phyloP scores from a whole-genome alignment of 2,888 invertebrate species.

The Eupelmus urozonus region DNA sequence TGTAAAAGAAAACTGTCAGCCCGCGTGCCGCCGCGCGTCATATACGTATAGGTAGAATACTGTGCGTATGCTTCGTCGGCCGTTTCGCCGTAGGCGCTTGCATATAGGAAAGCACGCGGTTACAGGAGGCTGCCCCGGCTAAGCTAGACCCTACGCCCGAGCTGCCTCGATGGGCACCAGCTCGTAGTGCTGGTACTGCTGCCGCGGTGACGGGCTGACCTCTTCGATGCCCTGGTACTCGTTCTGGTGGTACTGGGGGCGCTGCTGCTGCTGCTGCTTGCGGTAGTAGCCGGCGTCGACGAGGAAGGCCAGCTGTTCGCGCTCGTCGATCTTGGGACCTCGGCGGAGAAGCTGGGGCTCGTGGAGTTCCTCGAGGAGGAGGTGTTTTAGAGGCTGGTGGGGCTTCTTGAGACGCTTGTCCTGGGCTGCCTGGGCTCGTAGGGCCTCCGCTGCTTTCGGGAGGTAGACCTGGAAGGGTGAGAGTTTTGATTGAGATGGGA shows the following conservation, averaged over 20 bases:
- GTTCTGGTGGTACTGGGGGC: slow-evolving; percentile 22
- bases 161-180: slow-evolving; percentile 72
- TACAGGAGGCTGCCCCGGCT: too few relatives aligned
- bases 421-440: slow-evolving; percentile 39
- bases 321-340: slow-evolving; percentile 15
- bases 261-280: slow-evolving; percentile 62
- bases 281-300: slow-evolving; percentile 73
- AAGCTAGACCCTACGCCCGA: too few relatives aligned
- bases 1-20: too few relatives aligned
- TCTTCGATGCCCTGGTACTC: slow-evolving; percentile 72
- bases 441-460: slow-evolving; percentile 56
- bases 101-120: too few relatives aligned
- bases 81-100: too few relatives aligned
- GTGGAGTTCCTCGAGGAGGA: slow-evolving; percentile 50
- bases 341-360: slow-evolving; percentile 52
- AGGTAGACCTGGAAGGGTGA: slow-evolving; percentile 46
- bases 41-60: too few relatives aligned
- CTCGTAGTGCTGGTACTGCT: slow-evolving; percentile 68
- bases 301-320: slow-evolving; percentile 70
- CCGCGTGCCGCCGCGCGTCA: too few relatives aligned
- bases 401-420: slow-evolving; percentile 54
- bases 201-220: slow-evolving; percentile 62
- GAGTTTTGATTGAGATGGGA: too few relatives aligned
- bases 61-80: too few relatives aligned
- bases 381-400: slow-evolving; percentile 51